Base-by-base conservation (phyloP, 2,113 vertebrate genomes). In the Cricetomys ansorgei region DNA sequence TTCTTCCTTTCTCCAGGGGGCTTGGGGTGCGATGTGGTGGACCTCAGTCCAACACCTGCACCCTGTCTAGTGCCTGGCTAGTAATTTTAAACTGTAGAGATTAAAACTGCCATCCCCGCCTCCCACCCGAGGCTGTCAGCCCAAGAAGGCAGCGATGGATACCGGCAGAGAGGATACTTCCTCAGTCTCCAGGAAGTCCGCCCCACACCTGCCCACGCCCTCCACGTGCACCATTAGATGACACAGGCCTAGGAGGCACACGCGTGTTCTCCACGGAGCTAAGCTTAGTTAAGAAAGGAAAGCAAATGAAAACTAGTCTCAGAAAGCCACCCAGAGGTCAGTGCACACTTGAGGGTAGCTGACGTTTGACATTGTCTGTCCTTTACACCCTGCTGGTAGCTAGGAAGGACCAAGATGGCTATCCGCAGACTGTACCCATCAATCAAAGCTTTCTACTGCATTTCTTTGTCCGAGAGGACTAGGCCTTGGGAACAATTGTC, bases 381-480 rank as follows among this genome's bases (percentile, higher is more conserved):
- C n/a, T 29, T 37, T 0, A 15, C 2, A 2, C 25, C 69, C 25
- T 2, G 4, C 2, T 83, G 4, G 8, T 37, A 4, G 0, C 1
- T 13, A 16, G 70, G 48, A 27, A 80, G 50, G 48, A 27, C 53
- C 34, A 37, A 7, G 15, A 64, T 76, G 70, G 43, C 87, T 79
- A 19, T 4, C 50, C 87, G 65, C 34, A 31, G 25, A 55, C 37
- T 55, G 31, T 43, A 37, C 53, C 34, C 25, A 37, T 73, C 57
- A 48, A 53, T 65, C 77, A 80, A 76, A 87, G 62, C 89, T 91
- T 88, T 87, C 79, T 80, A 34, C 72, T 62, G 76, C 12, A 17
- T 31, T 86, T 57, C 72, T 53, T 70, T 59, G 73, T 17, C 62
- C 45, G 48, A 86, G 88, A 93, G 21, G 55, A 83, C 40, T 45